Conservation (phyloP, 2,797 vertebrate species). For the Gephyroberyx darwinii region DNA sequence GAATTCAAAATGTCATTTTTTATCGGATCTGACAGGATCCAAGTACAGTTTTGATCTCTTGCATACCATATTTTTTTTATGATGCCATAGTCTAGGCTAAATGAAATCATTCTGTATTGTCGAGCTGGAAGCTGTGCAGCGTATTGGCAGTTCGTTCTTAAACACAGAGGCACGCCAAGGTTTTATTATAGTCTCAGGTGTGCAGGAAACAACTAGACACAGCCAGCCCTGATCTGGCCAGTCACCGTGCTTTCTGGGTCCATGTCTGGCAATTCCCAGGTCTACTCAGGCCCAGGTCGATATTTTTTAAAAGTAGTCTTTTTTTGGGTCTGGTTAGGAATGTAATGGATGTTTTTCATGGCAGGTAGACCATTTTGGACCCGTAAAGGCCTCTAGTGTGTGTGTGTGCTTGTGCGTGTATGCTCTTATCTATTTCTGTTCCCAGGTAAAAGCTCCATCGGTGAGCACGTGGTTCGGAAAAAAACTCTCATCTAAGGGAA, state of each 20-base stretch:
- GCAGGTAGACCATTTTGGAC: conserved; percentile 15
- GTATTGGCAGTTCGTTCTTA: conserved; percentile 30
- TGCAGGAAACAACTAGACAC: conserved; percentile 21
- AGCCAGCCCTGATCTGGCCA: conserved; percentile 28
- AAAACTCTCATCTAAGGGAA: conserved; percentile 61
- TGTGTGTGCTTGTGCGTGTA: conserved; percentile 5
- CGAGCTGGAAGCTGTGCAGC: conserved; percentile 29
- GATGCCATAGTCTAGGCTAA: conserved; percentile 60
- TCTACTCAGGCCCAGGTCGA: conserved; percentile 20
- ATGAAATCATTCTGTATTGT: conserved; percentile 47
- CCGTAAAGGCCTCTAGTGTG: conserved; percentile 26
- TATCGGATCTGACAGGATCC: conserved; percentile 19
- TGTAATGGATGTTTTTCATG: conserved; percentile 38
- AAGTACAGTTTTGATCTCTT: conserved; percentile 44
- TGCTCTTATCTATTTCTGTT: conserved; percentile 52
- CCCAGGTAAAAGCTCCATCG: conserved; percentile 66
- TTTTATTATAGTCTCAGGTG: conserved; percentile 13
- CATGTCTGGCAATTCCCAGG: conserved; percentile 9
- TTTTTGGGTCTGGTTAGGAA: conserved; percentile 44
- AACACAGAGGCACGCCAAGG: conserved; percentile 18
- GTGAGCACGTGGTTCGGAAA: conserved; percentile 49
- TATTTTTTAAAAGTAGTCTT: conserved; percentile 30
- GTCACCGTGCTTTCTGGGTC: conserved; percentile 9
- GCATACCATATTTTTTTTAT: too few species aligned
- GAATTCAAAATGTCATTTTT: conserved; percentile 44